Percentiles rank a stretch among this genome's conserved stretches.
Conservation (phyloP, 2,888 invertebrate species). For the Saturnia pavonia region DNA sequence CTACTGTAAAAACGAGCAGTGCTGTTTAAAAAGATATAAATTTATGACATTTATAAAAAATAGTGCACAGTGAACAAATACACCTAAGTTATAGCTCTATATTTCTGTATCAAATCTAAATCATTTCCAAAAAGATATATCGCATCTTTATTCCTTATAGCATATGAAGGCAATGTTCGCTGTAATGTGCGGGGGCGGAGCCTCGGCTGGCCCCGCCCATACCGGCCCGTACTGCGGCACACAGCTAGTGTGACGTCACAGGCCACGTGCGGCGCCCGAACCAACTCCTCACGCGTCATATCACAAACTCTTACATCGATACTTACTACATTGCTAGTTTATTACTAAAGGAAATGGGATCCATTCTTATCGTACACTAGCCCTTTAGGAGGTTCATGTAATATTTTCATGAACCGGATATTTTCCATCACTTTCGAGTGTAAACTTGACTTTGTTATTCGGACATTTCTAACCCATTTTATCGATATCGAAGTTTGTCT, state of each 20-base stretch:
- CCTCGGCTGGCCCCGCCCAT: neutral
- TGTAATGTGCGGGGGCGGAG: slow-evolving; percentile 25
- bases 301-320: slow-evolving; percentile 40
- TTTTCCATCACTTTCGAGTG: too few species aligned
- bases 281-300: slow-evolving; percentile 34
- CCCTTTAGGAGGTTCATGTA: neutral
- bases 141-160: slow-evolving; percentile 45
- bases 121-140: slow-evolving; percentile 46
- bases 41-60: slow-evolving; percentile 8
- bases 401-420: neutral
- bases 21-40: slow-evolving; percentile 9
- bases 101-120: slow-evolving; percentile 59
- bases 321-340: neutral
- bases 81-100: slow-evolving; percentile 15
- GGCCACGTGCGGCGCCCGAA: neutral
- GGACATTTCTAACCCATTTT: neutral
- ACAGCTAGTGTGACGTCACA: neutral
- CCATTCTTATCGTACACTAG: neutral
- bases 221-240: neutral
- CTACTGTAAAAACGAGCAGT: neutral
- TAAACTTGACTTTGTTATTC: neutral
- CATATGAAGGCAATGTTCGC: slow-evolving; percentile 46
- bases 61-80: slow-evolving; percentile 10
- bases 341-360: neutral
- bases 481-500: neutral